A percentile compares a stretch with the other conserved stretches of the same genome.
phyloP scores from a whole-genome alignment of 2,113 vertebrate genomes.

The Phocoena phocoena region DNA sequence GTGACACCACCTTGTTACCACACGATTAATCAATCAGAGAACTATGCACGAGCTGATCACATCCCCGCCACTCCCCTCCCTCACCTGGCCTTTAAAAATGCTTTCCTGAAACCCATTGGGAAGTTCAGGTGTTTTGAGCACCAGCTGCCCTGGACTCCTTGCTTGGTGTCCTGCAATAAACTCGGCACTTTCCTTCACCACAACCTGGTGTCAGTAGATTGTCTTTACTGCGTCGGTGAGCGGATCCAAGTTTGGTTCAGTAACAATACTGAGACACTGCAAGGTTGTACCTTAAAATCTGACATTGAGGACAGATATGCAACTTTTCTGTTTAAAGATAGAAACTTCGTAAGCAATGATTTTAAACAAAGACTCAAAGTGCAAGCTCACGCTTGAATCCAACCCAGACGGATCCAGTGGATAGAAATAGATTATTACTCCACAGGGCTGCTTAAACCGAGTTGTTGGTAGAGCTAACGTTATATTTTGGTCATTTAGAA shows the following conservation, averaged over 20 bases:
- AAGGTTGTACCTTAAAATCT: not conserved
- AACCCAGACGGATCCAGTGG: not conserved
- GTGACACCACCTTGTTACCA: not conserved
- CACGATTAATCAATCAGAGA: not conserved
- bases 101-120: not conserved
- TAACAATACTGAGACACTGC: not conserved
- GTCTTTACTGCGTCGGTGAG: not conserved
- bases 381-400: not conserved
- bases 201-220: not conserved
- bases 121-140: not conserved
- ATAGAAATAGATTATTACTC: not conserved
- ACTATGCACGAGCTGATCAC: not conserved
- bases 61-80: not conserved
- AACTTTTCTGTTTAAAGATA: not conserved
- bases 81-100: not conserved
- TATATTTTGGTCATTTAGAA: constrained; percentile 24
- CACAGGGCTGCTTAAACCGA: not conserved
- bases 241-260: not conserved
- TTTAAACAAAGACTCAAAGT: not conserved
- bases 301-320: not conserved
- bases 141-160: not conserved
- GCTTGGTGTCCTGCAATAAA: not conserved
- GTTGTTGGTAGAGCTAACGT: not conserved
- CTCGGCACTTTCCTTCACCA: not conserved
- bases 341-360: not conserved